Conservation (phyloP, 1,140 invertebrate genomes). For the Sweltsa coloradensis region DNA sequence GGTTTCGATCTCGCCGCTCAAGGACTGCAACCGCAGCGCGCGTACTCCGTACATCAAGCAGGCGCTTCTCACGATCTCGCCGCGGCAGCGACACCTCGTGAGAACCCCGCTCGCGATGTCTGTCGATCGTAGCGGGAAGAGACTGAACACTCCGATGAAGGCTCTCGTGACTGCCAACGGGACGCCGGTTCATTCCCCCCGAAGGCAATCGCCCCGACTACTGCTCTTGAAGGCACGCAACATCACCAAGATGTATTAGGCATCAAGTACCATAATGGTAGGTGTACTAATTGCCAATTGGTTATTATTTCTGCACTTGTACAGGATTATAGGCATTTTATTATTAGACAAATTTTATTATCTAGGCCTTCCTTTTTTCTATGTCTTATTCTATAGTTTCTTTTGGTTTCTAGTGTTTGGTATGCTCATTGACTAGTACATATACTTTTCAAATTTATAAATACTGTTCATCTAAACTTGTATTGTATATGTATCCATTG, state of each 20-base stretch:
- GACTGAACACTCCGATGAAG: background rate
- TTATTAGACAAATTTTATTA: too few species aligned
- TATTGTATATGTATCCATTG: too few species aligned
- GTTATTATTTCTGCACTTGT: background rate
- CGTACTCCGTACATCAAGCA: slow-evolving; percentile 7
- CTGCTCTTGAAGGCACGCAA: background rate
- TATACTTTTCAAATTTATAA: too few species aligned
- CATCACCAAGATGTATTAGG: background rate
- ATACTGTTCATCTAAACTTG: too few species aligned
- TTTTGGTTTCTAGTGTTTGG: too few species aligned
- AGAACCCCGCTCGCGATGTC: background rate
- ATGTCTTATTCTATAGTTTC: too few species aligned
- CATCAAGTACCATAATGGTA: background rate
- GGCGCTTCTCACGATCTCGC: background rate
- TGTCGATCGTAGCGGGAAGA: background rate
- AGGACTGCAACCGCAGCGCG: slow-evolving; percentile 10
- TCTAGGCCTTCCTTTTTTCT: too few species aligned
- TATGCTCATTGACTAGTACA: too few species aligned
- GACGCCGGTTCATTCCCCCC: background rate
- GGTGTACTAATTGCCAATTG: background rate
- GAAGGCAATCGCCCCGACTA: background rate
- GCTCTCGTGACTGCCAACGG: background rate
- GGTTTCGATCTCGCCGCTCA: slow-evolving; percentile 10
- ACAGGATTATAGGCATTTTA: background rate
- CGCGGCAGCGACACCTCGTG: background rate